Base-by-base conservation (phyloP, 2,888 invertebrate genomes). In the Ectemnius continuus region DNA sequence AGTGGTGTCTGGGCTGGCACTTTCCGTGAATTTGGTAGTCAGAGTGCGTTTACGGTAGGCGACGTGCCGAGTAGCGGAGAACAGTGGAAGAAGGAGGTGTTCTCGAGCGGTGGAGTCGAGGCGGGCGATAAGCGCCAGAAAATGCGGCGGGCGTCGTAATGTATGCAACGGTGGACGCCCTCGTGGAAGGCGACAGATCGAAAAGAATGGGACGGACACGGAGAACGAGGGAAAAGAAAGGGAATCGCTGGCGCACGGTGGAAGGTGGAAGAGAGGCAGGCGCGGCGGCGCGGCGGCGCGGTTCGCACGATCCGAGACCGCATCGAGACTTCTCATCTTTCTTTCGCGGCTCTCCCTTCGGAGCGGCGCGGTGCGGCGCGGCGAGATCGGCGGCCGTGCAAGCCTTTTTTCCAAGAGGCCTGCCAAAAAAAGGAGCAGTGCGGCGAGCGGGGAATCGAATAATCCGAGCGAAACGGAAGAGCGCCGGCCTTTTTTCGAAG, bases 271-370 rank as follows among this genome's bases (percentile, higher is more conserved):
- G 36, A 36, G 36, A 36, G 8, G 36, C 36, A 2, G 3, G 3
- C n/a, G 23, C 23, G 23, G 23, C 23, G 23, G 23, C 23, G 23
- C 23, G 23, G 36, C 36, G 36, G 8, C 36, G 36, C 36, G 36
- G 75, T 76, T 76, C 76, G 68, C 76, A 76, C 75, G 76, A 75
- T 75, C 68, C 71, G 56, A 36, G 36, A 66, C 68, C 65, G 70
- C 58, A 60, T 67, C 75, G 62, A 66, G 68, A 63, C 66, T 65
- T 61, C 69, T 70, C 62, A 70, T 71, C 70, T 75, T 60, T 65
- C 67, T 76, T 75, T 75, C 72, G 73, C 64, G 36, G 36, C 58
- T 28, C 23, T 60, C 18, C 16, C 68, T 13, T 57, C 11, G 59
- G 20, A 23, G 26, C 45, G 47, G n/a, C n/a, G n/a, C n/a, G n/a